These are phyloP conservation scores for Bombus sylvicola DNA, from an alignment of 1,140 invertebrate genomes.

Conservation along the genomic window DNA sequence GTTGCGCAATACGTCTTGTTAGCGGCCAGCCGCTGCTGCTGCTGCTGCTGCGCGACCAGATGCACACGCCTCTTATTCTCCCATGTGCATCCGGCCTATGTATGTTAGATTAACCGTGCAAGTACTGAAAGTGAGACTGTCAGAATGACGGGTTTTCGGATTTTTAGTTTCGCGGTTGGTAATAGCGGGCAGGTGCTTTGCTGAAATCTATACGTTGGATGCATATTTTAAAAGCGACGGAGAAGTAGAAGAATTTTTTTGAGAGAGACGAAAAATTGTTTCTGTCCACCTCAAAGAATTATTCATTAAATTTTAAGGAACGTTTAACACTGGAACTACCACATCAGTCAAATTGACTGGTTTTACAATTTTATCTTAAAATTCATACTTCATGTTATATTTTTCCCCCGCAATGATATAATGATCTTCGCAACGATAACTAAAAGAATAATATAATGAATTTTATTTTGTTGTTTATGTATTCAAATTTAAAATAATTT, in stretches of 20 bases:
- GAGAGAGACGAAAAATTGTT: no score
- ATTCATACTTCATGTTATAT: no score
- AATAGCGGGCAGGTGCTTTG: background rate
- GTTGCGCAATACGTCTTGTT: slow-evolving; percentile 43
- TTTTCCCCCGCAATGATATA: no score
- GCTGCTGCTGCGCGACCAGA: background rate
- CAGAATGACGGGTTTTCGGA: background rate
- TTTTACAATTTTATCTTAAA: no score
- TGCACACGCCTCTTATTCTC: background rate
- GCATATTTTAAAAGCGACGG: background rate
- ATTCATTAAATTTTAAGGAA: background rate
- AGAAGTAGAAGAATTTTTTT: background rate
- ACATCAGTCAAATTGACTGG: no score
- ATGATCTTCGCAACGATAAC: no score
- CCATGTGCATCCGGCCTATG: background rate
- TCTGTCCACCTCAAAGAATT: background rate
- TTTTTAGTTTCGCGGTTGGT: background rate
- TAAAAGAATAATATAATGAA: no score
- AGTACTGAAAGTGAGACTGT: background rate
- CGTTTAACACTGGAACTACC: background rate
- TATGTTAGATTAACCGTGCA: background rate
- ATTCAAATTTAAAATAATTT: no score
- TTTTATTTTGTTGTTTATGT: no score
- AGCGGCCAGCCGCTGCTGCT: slow-evolving; percentile 6
- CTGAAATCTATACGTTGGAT: background rate